These are phyloP conservation scores for Anadara kagoshimensis DNA, from an alignment of 1,140 invertebrate species.

Conservation along the genomic window DNA sequence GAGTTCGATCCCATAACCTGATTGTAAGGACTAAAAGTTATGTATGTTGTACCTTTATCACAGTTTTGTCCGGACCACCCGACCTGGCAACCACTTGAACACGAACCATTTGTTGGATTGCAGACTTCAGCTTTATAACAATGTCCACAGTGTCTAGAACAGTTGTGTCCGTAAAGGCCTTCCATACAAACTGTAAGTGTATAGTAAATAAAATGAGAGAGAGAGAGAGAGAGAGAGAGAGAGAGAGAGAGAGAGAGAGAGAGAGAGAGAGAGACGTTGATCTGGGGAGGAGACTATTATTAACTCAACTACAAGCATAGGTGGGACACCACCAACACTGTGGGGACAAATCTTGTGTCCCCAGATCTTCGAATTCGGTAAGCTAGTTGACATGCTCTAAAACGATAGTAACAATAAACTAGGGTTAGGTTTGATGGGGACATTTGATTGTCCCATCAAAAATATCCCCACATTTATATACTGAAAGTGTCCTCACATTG, in stretches of 20 bases:
- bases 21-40: background rate
- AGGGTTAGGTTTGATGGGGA: no score
- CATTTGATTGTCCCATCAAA: no score
- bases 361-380: no score
- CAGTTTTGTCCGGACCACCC: background rate
- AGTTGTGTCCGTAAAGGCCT: constrained; percentile 7
- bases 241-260: background rate
- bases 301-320: background rate
- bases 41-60: background rate
- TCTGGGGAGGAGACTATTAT: background rate
- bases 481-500: background rate
- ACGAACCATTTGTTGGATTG: background rate
- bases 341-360: no score
- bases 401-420: no score
- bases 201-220: background rate
- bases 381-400: no score
- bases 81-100: background rate
- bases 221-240: background rate
- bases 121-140: background rate
- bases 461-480: background rate
- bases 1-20: background rate
- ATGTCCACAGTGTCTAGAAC: constrained; percentile 6
- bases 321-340: background rate
- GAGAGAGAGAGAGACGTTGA: no score
- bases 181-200: background rate